These are phyloP conservation scores for Tenthredo scrophulariae DNA, from an alignment of 2,888 invertebrate species.

Conservation along the genomic window DNA sequence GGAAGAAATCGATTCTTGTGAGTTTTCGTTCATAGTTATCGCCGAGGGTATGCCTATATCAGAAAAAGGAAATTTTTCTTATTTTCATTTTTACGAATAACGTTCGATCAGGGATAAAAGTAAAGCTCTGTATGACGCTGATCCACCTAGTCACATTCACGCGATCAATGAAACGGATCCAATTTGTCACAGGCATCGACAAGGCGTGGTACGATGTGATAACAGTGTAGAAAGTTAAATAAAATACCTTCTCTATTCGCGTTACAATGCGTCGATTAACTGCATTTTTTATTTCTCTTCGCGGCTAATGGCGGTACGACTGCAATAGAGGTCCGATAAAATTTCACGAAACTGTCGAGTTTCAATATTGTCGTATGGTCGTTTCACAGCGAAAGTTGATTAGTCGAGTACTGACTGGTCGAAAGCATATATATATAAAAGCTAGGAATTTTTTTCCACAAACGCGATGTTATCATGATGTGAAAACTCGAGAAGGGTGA, in stretches of 20 bases:
- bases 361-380: background rate
- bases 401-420: background rate
- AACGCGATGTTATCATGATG: background rate
- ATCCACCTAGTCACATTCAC: background rate
- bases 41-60: background rate
- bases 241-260: background rate
- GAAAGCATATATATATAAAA: too few relatives aligned
- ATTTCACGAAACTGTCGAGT: background rate
- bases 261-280: background rate
- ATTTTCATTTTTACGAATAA: background rate
- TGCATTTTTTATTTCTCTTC: background rate
- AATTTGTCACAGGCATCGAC: slow-evolving; percentile 11
- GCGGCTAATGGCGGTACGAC: background rate
- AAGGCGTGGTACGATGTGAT: slow-evolving; percentile 12
- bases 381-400: background rate
- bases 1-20: background rate
- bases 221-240: slow-evolving; percentile 19
- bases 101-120: background rate
- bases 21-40: background rate
- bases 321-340: too few relatives aligned
- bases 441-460: background rate
- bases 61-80: background rate
- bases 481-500: background rate
- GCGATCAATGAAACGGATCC: slow-evolving; percentile 15
- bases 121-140: background rate